Conservation (phyloP, 2,113 vertebrate species). For the Gymnarchus niloticus region DNA sequence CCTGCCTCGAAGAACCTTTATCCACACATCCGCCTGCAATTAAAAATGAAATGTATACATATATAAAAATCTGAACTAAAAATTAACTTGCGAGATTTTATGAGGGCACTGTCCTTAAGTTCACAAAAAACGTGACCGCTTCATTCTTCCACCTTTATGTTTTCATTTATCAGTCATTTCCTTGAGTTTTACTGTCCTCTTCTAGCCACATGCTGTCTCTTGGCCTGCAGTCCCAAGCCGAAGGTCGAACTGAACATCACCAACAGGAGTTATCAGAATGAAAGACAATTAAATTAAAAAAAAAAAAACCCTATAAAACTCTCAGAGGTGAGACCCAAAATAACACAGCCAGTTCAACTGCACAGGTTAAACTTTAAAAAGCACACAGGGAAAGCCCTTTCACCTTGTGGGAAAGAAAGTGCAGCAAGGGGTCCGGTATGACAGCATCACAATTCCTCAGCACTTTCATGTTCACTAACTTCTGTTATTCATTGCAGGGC, state of each 20-base stretch:
- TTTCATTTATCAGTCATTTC: constrained; percentile 1
- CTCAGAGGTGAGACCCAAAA: not conserved
- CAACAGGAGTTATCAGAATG: not conserved
- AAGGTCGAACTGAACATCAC: constrained; percentile 11
- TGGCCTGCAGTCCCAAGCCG: not conserved
- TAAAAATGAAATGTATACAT: constrained; percentile 28
- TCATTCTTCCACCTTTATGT: constrained; percentile 40
- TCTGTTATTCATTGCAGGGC: not conserved
- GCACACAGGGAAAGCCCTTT: not conserved
- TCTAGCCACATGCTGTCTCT: constrained; percentile 20
- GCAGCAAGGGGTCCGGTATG: too few relatives aligned
- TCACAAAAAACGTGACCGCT: constrained; percentile 48
- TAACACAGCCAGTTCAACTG: not conserved
- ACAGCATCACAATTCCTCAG: not conserved
- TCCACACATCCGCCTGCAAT: constrained; percentile 27
- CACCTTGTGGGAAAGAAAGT: not conserved
- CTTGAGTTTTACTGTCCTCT: constrained; percentile 56
- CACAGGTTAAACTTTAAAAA: not conserved
- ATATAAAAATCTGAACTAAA: constrained; percentile 41
- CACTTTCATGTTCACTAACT: not conserved
- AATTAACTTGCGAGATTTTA: constrained; percentile 63
- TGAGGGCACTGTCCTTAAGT: constrained; percentile 57
- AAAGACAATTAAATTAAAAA: not conserved
- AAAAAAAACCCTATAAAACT: not conserved
- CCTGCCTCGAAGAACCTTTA: constrained; percentile 24